Percentiles rank a stretch among this genome's conserved stretches.
Evolutionary conservation across 2,113 vertebrate species (phyloP).

Genomic region (Raphicerus campestris): DNA sequence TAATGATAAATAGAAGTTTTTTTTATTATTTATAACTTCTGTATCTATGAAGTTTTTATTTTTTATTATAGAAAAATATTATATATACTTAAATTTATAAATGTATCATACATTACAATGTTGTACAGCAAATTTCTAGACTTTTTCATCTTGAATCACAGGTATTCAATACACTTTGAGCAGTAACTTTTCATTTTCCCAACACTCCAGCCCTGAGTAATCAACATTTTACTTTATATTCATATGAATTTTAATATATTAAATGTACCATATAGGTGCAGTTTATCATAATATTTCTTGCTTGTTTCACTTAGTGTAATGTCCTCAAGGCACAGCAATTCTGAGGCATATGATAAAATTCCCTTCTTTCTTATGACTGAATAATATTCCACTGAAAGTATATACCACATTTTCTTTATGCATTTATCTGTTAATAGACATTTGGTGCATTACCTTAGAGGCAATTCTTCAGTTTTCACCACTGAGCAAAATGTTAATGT

Average conservation of each 20-base stretch:
- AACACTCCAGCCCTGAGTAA: not conserved
- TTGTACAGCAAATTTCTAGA: not conserved
- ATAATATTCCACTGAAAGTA: not conserved
- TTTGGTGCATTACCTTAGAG: not conserved
- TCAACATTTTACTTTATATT: not conserved
- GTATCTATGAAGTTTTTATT: not conserved
- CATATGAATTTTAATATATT: not conserved
- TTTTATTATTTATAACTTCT: not conserved
- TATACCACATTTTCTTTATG: not conserved
- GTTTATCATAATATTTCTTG: not conserved
- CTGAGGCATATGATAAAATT: not conserved
- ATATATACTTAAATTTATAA: not conserved
- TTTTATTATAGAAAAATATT: not conserved
- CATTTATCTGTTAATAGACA: not conserved
- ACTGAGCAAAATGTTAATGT: not conserved
- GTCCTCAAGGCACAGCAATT: not conserved
- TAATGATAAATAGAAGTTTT: not conserved
- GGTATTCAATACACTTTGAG: not conserved
- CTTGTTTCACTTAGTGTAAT: not conserved
- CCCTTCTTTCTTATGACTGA: not conserved
- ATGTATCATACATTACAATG: not conserved
- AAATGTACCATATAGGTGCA: not conserved
- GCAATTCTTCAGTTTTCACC: not conserved
- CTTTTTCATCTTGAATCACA: not conserved
- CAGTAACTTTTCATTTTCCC: not conserved